Conservation (phyloP, 2,113 vertebrate species). For the Percina caprodes region DNA sequence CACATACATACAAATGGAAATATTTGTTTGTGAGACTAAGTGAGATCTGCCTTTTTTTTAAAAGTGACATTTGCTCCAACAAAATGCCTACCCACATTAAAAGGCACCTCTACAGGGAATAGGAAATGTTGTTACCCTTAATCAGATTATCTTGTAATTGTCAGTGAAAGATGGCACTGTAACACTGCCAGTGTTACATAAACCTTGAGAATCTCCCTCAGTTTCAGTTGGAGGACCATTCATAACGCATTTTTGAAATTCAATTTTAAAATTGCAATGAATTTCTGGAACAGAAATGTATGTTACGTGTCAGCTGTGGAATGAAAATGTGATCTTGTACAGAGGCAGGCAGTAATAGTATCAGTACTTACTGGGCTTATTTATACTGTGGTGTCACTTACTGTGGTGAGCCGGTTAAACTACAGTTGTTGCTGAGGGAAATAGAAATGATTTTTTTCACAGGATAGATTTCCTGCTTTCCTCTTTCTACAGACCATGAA, state of each 20-base stretch:
- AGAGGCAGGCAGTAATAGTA: slow-evolving; percentile 15
- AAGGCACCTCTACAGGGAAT: slow-evolving; percentile 12
- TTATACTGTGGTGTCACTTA: slow-evolving; percentile 41
- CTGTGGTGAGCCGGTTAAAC: slow-evolving; percentile 19
- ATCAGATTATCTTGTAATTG: not conserved
- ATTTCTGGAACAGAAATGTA: not conserved
- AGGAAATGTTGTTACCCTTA: not conserved
- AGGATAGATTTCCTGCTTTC: not conserved
- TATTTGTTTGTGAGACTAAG: slow-evolving; percentile 32
- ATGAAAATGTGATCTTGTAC: slow-evolving; percentile 18
- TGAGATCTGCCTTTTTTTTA: not conserved
- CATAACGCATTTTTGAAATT: not conserved
- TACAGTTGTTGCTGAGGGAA: slow-evolving; percentile 22
- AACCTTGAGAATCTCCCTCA: not conserved
- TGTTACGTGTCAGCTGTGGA: not conserved
- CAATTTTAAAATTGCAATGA: not conserved
- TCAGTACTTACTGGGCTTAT: slow-evolving; percentile 42
- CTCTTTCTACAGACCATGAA: slow-evolving; percentile 3
- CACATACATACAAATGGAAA: slow-evolving; percentile 25
- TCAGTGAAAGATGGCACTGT: not conserved
- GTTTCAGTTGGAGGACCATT: not conserved
- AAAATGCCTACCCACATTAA: slow-evolving; percentile 11
- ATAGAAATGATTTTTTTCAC: slow-evolving; percentile 5
- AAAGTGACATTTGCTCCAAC: slow-evolving; percentile 27
- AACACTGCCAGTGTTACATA: not conserved